Conservation (phyloP, 2,113 vertebrate genomes). For the Tenebrosternarchus preto region DNA sequence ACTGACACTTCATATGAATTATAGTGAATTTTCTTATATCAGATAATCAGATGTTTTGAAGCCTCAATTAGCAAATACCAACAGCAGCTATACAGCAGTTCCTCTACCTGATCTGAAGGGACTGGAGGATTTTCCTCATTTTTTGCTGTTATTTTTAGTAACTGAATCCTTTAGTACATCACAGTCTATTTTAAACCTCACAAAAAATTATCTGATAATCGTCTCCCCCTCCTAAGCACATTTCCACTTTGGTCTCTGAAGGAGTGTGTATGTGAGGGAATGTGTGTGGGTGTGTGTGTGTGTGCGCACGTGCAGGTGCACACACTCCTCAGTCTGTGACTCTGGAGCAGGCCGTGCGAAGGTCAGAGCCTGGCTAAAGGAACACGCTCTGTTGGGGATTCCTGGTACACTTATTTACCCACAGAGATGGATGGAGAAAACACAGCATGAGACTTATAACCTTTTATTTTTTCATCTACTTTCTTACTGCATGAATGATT, state of each 20-base stretch:
- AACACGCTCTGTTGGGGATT: not conserved
- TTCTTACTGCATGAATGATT: conserved; percentile 12
- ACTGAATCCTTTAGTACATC: too few relatives aligned
- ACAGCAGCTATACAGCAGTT: too few relatives aligned
- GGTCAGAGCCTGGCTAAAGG: not conserved
- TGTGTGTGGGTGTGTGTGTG: conserved; percentile 3
- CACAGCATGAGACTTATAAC: not conserved
- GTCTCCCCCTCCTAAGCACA: not conserved
- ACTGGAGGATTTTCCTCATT: not conserved
- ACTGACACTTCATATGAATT: too few relatives aligned
- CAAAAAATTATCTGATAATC: not conserved
- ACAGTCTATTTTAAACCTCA: not conserved
- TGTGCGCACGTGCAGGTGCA: not conserved
- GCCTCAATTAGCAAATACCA: too few relatives aligned
- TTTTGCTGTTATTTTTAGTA: too few relatives aligned
- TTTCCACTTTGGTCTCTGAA: not conserved
- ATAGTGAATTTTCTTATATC: too few relatives aligned
- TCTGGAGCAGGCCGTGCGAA: not conserved
- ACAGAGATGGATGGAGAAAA: not conserved
- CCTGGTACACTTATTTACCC: conserved; percentile 6
- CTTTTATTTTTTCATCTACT: not conserved
- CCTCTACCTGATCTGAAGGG: too few relatives aligned
- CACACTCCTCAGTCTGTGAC: not conserved
- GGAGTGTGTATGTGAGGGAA: not conserved
- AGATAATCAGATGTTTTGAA: too few relatives aligned